These are phyloP conservation scores for Limnodromus scolopaceus DNA, from an alignment of 2,797 vertebrate species.

Conservation along the genomic window DNA sequence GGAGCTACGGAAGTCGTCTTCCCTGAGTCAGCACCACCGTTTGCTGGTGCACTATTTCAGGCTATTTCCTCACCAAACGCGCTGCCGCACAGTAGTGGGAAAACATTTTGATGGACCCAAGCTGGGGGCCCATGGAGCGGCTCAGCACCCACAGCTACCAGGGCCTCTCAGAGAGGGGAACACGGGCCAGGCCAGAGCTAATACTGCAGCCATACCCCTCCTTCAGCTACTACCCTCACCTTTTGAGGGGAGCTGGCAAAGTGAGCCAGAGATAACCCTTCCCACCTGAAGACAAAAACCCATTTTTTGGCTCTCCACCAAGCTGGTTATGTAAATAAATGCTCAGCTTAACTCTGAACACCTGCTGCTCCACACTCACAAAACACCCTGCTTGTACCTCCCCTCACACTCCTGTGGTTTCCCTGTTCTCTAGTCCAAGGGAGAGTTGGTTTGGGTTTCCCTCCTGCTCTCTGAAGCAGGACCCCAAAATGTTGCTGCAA, in stretches of 20 bases:
- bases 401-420: neutral
- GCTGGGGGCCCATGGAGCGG: rapidly evolving
- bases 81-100: rapidly evolving
- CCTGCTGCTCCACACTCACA: neutral
- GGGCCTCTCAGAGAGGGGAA: rapidly evolving
- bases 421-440: neutral
- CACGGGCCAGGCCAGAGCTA: rapidly evolving
- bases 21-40: rapidly evolving
- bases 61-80: rapidly evolving
- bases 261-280: rapidly evolving
- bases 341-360: neutral
- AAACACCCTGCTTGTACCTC: neutral
- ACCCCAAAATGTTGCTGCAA: neutral
- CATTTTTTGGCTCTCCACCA: rapidly evolving
- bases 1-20: rapidly evolving
- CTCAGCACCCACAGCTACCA: rapidly evolving
- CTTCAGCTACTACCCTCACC: rapidly evolving
- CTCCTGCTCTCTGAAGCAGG: neutral
- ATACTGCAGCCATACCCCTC: rapidly evolving
- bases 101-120: rapidly evolving
- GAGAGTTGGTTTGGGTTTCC: neutral
- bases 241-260: rapidly evolving
- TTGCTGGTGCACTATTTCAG: rapidly evolving
- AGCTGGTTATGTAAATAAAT: neutral
- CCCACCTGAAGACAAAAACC: neutral